Base-by-base conservation (phyloP, 2,888 invertebrate genomes). In the Belgica antarctica region DNA sequence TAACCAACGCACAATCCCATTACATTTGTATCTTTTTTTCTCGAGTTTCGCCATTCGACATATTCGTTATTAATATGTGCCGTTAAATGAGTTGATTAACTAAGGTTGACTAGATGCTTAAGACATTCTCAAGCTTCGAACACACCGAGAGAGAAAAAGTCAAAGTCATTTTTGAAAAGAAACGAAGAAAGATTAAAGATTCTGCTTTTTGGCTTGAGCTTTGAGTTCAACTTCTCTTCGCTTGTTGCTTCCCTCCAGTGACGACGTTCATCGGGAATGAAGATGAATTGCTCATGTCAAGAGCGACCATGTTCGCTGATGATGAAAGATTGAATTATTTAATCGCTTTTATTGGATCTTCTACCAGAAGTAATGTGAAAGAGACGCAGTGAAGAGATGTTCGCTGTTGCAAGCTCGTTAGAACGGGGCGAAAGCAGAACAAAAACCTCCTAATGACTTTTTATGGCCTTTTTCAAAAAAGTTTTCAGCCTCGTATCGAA, bases 291-390 rank as follows among this genome's bases (percentile, higher is more conserved):
- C 66, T 66, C 66, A 66, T 66, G 66, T 66, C 66, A 66, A 41
- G 52, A 24, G 41, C 24, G 34, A 24, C 63, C 34, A 63, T 63
- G 66, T 47, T 52, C 52, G 19, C 52, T 66, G 66, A 66, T 66
- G 66, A 66, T 66, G 66, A 66, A 66, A 66, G 66, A 66, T 66
- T 66, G 66, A 66, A 66, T 66, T 66, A 66, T 66, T 66, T 66
- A 66, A 66, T 66, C 66, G 66, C n/a, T 28, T 66, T 66, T 66
- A 66, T 66, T 66, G 66, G 47, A 66, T 66, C 28, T 47, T 52
- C 22, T 8, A 52, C 4, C 19, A 52, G 24, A 52, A 34, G 7
- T 8, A 34, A 34, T 34, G 34, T n/a, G n/a, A n/a, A n/a, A n/a
- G n/a, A n/a, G n/a, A 52, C 22, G 10, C 12, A 24, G 24, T 52